Evolutionary conservation across 2,797 vertebrate genomes (phyloP).

Genomic region (Urosaurus nigricauda): DNA sequence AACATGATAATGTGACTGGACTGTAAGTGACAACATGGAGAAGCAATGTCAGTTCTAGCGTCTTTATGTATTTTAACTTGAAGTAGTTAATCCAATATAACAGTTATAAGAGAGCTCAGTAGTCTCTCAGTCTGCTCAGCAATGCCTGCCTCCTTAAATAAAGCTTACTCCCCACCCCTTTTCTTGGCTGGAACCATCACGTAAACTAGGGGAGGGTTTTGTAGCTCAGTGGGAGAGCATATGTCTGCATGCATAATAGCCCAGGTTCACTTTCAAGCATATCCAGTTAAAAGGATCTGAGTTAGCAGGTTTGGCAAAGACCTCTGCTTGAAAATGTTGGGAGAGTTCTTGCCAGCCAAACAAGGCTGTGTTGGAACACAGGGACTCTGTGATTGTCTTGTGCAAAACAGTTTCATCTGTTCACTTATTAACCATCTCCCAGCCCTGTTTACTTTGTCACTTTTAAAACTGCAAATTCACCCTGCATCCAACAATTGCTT

Average conservation of each 20-base stretch:
- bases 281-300: background rate
- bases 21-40: background rate
- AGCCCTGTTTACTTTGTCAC: background rate
- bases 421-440: background rate
- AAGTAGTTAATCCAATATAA: background rate
- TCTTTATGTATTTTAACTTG: background rate
- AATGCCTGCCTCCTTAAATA: too few relatives aligned
- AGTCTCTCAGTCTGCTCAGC: background rate
- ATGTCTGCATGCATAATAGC: background rate
- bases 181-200: background rate
- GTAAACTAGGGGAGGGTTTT: background rate
- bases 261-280: background rate
- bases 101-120: background rate
- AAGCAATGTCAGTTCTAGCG: background rate
- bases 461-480: background rate
- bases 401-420: background rate
- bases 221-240: background rate
- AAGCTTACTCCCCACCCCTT: background rate
- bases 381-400: too few relatives aligned
- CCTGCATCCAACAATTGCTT: background rate
- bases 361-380: background rate
- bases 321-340: background rate
- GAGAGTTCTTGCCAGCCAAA: background rate
- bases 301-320: background rate
- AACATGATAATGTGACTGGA: background rate